A percentile compares a stretch with the other conserved stretches of the same genome.
Conservation (phyloP, 2,888 invertebrate genomes). For the Andrena flavipes region DNA sequence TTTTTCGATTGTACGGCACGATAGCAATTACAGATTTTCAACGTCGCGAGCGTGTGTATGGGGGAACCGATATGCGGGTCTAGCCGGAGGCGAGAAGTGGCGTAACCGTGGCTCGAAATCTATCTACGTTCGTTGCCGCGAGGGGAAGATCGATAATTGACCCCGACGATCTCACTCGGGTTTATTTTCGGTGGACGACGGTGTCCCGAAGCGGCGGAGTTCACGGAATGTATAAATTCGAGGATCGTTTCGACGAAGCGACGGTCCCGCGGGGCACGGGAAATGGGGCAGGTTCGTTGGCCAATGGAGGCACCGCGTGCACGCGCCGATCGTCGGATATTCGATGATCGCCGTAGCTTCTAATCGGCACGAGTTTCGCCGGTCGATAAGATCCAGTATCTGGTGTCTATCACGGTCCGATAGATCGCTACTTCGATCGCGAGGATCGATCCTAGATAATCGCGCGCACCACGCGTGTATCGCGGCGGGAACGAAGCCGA, state of each 20-base stretch:
- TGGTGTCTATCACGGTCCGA: constrained; percentile 24
- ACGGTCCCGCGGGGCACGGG: too few relatives aligned
- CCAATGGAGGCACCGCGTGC: too few relatives aligned
- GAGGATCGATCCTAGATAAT: background rate
- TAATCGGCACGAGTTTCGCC: constrained; percentile 34
- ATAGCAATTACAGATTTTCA: too few relatives aligned
- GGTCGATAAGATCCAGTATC: constrained; percentile 33
- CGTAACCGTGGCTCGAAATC: too few relatives aligned
- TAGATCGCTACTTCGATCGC: constrained; percentile 13
- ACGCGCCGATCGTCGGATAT: background rate
- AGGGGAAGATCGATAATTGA: too few relatives aligned
- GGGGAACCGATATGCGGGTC: too few relatives aligned
- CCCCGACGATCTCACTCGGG: too few relatives aligned
- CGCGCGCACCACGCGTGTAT: background rate
- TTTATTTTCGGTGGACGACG: too few relatives aligned
- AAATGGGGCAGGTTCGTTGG: background rate
- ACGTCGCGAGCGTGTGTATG: too few relatives aligned
- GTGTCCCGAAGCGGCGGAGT: background rate
- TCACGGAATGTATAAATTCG: background rate
- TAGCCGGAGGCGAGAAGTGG: too few relatives aligned
- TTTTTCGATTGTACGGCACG: too few relatives aligned
- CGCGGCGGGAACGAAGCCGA: background rate
- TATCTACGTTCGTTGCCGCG: too few relatives aligned
- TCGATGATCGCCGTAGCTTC: background rate
- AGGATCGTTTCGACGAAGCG: background rate